phyloP scores from a whole-genome alignment of 2,888 invertebrate genomes.

The Syrphus vitripennis region DNA sequence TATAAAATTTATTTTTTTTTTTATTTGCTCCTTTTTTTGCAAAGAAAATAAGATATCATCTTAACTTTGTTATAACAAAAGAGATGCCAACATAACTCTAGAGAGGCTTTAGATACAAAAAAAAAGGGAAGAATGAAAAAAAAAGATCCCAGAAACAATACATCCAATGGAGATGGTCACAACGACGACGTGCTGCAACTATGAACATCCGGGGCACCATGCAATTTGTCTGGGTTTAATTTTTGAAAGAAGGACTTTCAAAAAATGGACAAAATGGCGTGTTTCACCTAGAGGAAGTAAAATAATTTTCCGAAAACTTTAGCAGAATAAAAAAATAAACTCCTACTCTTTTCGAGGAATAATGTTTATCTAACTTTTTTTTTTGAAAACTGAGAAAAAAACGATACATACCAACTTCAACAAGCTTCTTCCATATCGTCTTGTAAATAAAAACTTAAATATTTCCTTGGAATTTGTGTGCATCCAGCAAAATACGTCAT shows the following conservation, averaged over 20 bases:
- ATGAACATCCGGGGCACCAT: not conserved
- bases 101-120: not conserved
- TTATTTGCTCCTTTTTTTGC: not conserved
- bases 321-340: not conserved
- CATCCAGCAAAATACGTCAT: not conserved
- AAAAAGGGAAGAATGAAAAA: not conserved
- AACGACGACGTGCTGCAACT: not conserved
- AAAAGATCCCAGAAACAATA: not conserved
- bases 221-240: conserved; percentile 8
- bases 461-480: not conserved
- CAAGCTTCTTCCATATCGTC: not conserved
- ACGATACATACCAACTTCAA: not conserved
- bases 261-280: not conserved
- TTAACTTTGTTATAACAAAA: conserved; percentile 5
- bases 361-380: not conserved
- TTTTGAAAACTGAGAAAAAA: not conserved
- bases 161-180: not conserved
- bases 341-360: not conserved
- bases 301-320: not conserved
- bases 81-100: conserved; percentile 1
- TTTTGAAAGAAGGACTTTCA: not conserved
- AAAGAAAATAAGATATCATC: not conserved
- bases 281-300: not conserved
- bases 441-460: not conserved
- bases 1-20: not conserved